Conservation (phyloP, 2,797 vertebrate species). For the Sebastes paucispinis region DNA sequence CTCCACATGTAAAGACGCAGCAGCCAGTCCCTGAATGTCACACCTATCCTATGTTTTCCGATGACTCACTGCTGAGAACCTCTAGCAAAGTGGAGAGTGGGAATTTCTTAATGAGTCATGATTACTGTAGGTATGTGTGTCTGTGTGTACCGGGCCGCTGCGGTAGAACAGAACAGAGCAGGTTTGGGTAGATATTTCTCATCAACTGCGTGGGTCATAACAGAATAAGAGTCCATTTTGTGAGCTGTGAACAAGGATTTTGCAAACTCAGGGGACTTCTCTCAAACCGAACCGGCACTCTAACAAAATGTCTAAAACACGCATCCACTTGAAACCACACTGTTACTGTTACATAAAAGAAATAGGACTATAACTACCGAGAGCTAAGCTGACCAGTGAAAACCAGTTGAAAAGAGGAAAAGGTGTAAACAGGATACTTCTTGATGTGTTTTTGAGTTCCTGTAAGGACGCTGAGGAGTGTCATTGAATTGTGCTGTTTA, state of each 20-base stretch:
- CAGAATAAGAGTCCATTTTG: not conserved
- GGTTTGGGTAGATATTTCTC: slow-evolving; percentile 7
- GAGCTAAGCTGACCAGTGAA: not conserved
- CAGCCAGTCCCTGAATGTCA: slow-evolving; percentile 37
- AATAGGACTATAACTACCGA: not conserved
- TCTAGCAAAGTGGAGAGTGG: slow-evolving; percentile 23
- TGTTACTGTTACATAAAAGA: not conserved
- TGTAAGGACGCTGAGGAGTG: not conserved
- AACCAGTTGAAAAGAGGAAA: not conserved
- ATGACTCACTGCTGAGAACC: slow-evolving; percentile 44
- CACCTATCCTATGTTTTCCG: slow-evolving; percentile 37
- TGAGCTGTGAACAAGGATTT: not conserved
- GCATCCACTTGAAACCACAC: not conserved
- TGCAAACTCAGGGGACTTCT: not conserved
- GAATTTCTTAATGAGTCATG: slow-evolving; percentile 56
- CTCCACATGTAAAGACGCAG: slow-evolving; percentile 15
- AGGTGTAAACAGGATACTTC: not conserved
- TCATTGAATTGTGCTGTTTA: slow-evolving; percentile 14
- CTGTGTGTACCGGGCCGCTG: not conserved
- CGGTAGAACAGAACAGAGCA: not conserved
- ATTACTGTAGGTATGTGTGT: not conserved
- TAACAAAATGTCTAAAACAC: not conserved
- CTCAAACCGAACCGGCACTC: not conserved
- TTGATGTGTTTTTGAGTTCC: not conserved
- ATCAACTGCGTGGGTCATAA: not conserved